Percentiles rank a stretch among this genome's conserved stretches.
Conservation (phyloP, 2,797 vertebrate species). For the Gymnothorax javanicus region DNA sequence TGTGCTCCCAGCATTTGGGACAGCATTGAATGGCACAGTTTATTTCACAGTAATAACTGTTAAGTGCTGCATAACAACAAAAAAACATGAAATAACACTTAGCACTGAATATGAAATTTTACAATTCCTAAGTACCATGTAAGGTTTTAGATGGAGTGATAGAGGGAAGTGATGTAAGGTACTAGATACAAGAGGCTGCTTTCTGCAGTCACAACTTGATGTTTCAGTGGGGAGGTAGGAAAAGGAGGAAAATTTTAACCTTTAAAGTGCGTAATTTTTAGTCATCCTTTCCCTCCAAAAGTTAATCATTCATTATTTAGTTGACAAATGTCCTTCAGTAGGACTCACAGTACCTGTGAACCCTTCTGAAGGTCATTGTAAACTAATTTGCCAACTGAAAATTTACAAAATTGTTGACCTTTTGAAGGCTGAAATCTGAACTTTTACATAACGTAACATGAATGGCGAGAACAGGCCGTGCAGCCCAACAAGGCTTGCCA, state of each 20-base stretch:
- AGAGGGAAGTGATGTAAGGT: background rate
- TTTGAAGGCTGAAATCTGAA: too few species aligned
- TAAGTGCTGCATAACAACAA: background rate
- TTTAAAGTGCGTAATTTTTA: too few species aligned
- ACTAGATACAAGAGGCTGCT: background rate
- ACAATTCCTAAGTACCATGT: background rate
- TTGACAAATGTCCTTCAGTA: too few species aligned
- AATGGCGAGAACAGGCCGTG: too few species aligned
- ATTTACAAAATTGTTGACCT: too few species aligned
- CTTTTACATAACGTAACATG: too few species aligned
- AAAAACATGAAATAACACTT: background rate
- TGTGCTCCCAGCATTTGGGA: background rate
- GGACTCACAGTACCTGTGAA: too few species aligned
- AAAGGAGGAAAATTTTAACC: background rate
- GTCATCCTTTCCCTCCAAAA: too few species aligned
- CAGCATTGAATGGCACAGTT: background rate
- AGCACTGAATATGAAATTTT: slow-evolving; percentile 1
- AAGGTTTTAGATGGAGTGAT: background rate
- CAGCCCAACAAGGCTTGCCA: too few species aligned
- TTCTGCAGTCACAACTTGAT: background rate
- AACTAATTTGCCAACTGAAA: too few species aligned
- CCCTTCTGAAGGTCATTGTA: background rate
- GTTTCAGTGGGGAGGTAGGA: background rate
- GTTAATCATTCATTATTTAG: too few species aligned
- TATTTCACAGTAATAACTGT: background rate